Base-by-base conservation (phyloP, 2,113 vertebrate genomes). In the Pipra filicauda region DNA sequence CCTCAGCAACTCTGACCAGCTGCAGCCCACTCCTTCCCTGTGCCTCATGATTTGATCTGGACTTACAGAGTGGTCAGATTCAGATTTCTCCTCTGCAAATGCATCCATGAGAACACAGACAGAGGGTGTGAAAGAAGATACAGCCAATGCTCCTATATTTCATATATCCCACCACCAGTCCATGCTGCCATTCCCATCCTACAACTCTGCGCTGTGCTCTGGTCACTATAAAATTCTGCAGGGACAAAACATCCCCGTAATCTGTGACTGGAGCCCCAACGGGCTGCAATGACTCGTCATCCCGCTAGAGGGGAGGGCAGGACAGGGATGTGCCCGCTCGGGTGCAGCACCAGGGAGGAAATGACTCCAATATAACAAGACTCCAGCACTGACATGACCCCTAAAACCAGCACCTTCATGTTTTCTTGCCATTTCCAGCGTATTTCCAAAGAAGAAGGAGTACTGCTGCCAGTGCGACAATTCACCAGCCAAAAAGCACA, bases 241-340 rank as follows among this genome's bases (percentile, higher is more conserved):
- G 37, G 12, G 26, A 7, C 54, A 52, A 6, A 65, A 12, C 24
- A 43, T 31, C 14, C 17, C 35, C 3, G 5, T 8, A 3, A 2
- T 6, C 31, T 9, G 19, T 0, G 43, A 41, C 4, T 2, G 43
- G 58, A 66, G 80, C 15, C 41, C 13, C 12, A 2, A 20, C 12
- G 3, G 67, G 82, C 76, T 96, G 96, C 96, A 97, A 26, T 55
- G 93, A 59, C 39, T 19, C 26, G 27, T 46, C 39, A 13, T 5
- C 83, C 95, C 96, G 93, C 96, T 96, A 95, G 96, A 97, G 95
- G 96, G 96, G 86, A 71, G 94, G 89, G 94, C 96, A 97, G 96
- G 94, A 96, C 91, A 91, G 93, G 58, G 79, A 35, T 1, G 35
- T 13, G 72, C 39, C 85, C 72, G 70, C 80, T 13, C 81, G 23